A percentile compares a stretch with the other conserved stretches of the same genome.
phyloP scores from a whole-genome alignment of 2,888 invertebrate genomes.

The Caenorhabditis angaria region DNA sequence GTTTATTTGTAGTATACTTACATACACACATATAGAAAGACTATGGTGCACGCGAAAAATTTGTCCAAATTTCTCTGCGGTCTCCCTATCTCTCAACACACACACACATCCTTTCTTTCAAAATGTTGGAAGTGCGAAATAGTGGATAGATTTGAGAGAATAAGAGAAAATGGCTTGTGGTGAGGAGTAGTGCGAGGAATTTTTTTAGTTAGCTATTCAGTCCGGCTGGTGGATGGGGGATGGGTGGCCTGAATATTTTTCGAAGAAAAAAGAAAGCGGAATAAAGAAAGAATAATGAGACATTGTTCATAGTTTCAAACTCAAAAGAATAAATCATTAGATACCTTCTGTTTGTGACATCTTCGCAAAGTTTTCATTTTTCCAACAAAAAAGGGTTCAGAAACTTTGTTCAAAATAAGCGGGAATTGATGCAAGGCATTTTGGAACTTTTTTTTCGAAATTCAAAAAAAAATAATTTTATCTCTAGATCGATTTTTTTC shows the following conservation, averaged over 20 bases:
- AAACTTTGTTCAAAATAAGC: no score
- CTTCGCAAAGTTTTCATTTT: no score
- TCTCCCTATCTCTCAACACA: neutral
- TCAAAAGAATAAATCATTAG: neutral
- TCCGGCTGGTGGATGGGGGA: neutral
- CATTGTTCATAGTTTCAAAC: neutral
- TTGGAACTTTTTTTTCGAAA: no score
- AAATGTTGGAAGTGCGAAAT: neutral
- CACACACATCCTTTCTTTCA: constrained; percentile 4
- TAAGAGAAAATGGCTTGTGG: neutral
- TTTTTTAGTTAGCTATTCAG: constrained; percentile 2
- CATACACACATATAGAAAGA: neutral
- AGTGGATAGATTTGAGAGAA: neutral
- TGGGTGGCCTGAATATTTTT: neutral
- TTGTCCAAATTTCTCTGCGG: neutral
- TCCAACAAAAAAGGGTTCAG: no score
- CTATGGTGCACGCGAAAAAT: constrained; percentile 4
- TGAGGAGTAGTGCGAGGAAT: constrained; percentile 2
- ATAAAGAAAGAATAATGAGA: neutral
- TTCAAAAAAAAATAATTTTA: no score
- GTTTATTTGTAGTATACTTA: constrained; percentile 4
- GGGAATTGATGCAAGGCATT: no score
- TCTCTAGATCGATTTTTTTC: no score
- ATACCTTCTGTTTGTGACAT: neutral
- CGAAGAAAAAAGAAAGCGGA: neutral